phyloP scores from a whole-genome alignment of 1,140 invertebrate genomes.

The Listronotus oregonensis region DNA sequence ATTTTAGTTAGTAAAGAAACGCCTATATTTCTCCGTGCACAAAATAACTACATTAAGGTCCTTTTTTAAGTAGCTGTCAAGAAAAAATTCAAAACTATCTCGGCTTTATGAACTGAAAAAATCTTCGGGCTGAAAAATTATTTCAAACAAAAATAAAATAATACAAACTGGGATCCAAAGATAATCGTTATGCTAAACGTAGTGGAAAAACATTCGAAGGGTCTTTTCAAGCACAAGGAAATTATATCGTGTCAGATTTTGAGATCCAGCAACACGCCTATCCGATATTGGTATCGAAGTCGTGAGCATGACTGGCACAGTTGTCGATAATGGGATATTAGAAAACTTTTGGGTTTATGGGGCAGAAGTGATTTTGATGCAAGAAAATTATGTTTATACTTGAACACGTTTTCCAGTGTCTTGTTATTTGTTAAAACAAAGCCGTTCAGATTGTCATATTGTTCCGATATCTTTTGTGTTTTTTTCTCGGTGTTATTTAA shows the following conservation, averaged over 20 bases:
- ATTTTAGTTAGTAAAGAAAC: too few species aligned
- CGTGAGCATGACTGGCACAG: slow-evolving; percentile 39
- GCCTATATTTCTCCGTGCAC: too few species aligned
- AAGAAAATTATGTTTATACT: slow-evolving; percentile 35
- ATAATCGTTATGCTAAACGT: slow-evolving; percentile 36
- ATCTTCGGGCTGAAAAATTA: too few species aligned
- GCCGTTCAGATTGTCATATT: too few species aligned
- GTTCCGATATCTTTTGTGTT: too few species aligned
- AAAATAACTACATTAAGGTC: too few species aligned
- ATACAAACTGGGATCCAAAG: slow-evolving; percentile 4
- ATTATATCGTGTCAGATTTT: slow-evolving; percentile 38
- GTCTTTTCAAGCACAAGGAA: slow-evolving; percentile 27
- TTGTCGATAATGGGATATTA: slow-evolving; percentile 42
- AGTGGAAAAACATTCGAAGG: slow-evolving; percentile 33
- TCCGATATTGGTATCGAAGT: slow-evolving; percentile 29
- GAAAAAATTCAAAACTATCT: too few species aligned
- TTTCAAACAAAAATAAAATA: slow-evolving; percentile 4
- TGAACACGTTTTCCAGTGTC: slow-evolving; percentile 6
- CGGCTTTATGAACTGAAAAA: too few species aligned
- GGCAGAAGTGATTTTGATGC: slow-evolving; percentile 37
- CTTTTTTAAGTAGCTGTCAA: too few species aligned
- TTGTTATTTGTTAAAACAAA: slow-evolving; percentile 4
- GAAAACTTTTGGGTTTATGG: slow-evolving; percentile 39
- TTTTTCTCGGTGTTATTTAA: too few species aligned
- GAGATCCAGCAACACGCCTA: slow-evolving; percentile 32